Base-by-base conservation (phyloP, 2,113 vertebrate genomes). In the Notothenia rossii region DNA sequence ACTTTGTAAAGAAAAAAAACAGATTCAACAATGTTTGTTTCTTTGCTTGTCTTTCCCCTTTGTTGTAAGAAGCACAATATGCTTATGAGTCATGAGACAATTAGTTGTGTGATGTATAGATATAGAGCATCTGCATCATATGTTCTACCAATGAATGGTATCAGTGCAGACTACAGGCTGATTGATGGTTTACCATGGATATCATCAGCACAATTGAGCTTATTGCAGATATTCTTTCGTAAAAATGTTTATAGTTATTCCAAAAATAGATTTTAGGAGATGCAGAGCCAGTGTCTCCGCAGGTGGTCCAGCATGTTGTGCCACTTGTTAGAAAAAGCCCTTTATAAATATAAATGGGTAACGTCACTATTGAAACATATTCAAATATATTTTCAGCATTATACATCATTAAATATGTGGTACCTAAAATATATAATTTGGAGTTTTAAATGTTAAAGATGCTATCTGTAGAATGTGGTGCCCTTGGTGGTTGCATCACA, bases 391-490 rank as follows among this genome's bases (percentile, higher is more conserved):
- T 29, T 45, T 2, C 45, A 22, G 43, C 14, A 29, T 7, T 2
- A 62, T 17, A 73, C 22, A 3, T 25, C 33, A 17, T 29, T 29
- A 8, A 17, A 17, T 45, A 1, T 46, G 9, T 40, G 18, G 2
- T 53, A 40, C n/a, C 8, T 53, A 3, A 53, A 7, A 15, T 12
- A 3, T 40, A 15, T 13, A 3, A 6, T 20, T 49, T 33, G 5
- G 25, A 36, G 11, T 36, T 10, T 4, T 71, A n/a, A 3, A 33
- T 36, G 45, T 61, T 75, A 65, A 75, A 56, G 73, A 43, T 73
- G 48, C 4, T 11, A 50, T 61, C 40, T 36, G 43, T 48, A 58
- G 14, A 56, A 46, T 55, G 13, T 74, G 17, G 33, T 51, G 20
- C 61, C 45, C 11, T 3, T 2, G n/a, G 61, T 72, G 20, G 20